phyloP scores from a whole-genome alignment of 2,797 vertebrate species.

The Hoplostethus mediterraneus region DNA sequence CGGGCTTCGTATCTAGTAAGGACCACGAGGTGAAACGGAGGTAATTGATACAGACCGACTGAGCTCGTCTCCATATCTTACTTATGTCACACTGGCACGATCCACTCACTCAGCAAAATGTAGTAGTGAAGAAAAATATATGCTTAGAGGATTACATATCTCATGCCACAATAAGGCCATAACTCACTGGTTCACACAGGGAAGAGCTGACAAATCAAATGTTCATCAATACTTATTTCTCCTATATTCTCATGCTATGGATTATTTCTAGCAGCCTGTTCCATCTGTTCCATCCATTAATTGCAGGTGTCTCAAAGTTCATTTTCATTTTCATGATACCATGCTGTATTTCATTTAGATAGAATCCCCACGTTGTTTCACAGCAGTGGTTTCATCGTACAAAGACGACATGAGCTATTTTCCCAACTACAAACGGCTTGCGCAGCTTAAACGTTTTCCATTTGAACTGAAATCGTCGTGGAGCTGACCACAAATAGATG shows the following conservation, averaged over 20 bases:
- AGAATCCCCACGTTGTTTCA: conserved; percentile 39
- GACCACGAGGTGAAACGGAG: background rate
- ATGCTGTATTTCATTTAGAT: conserved; percentile 29
- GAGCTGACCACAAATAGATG: conserved; percentile 15
- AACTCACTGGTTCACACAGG: conserved; percentile 26
- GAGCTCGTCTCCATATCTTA: background rate
- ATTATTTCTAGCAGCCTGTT: conserved; percentile 35
- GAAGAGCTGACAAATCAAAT: conserved; percentile 47
- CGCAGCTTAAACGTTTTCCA: conserved; percentile 39
- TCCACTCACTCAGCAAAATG: background rate
- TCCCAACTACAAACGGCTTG: conserved; percentile 32
- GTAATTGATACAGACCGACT: too few species aligned
- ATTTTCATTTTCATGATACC: conserved; percentile 45
- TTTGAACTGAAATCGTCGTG: conserved; percentile 23
- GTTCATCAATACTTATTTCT: conserved; percentile 49
- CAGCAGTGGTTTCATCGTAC: conserved; percentile 30
- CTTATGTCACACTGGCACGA: background rate
- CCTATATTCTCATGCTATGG: conserved; percentile 9
- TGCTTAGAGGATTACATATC: conserved; percentile 21
- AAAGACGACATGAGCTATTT: conserved; percentile 41
- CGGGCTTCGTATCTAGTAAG: background rate
- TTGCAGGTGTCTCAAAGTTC: conserved; percentile 50
- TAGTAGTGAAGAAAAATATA: conserved; percentile 26
- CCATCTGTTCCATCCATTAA: conserved; percentile 50
- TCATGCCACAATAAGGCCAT: conserved; percentile 2